These are phyloP conservation scores for Bos indicus DNA, from an alignment of 2,113 vertebrate species.

Conservation along the genomic window DNA sequence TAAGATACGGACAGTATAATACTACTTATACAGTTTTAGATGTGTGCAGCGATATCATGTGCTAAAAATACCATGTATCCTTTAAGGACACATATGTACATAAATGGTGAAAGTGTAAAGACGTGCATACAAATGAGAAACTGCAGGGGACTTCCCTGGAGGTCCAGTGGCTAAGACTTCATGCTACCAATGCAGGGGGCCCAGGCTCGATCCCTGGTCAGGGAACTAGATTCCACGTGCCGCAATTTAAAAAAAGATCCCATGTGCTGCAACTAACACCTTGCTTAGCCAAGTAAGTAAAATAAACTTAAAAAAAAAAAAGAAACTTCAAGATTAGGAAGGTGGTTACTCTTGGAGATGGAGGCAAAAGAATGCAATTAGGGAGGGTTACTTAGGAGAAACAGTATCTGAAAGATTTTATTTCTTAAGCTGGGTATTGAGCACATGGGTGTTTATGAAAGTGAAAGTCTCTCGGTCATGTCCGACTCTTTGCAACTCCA, in stretches of 20 bases:
- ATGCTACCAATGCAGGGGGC: neutral
- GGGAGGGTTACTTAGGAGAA: too few species aligned
- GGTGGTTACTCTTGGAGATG: neutral
- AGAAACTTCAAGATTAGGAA: neutral
- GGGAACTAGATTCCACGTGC: neutral
- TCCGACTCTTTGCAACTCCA: neutral
- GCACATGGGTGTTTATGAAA: neutral
- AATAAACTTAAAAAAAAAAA: neutral
- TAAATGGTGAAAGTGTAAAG: neutral
- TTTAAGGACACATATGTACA: neutral
- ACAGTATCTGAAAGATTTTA: neutral
- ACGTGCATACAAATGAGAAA: accelerated
- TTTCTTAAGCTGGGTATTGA: neutral
- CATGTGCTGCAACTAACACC: neutral
- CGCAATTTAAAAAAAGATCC: neutral
- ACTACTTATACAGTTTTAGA: neutral
- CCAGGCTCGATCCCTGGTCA: neutral
- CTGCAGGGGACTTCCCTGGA: neutral
- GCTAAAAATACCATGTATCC: accelerated
- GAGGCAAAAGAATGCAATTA: accelerated
- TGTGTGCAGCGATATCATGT: neutral
- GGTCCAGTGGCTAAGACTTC: neutral
- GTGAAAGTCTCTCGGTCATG: neutral
- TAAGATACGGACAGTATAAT: accelerated
- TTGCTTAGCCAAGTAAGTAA: neutral